These are phyloP conservation scores for Anastrepha ludens DNA, from an alignment of 1,140 invertebrate genomes.

Conservation along the genomic window DNA sequence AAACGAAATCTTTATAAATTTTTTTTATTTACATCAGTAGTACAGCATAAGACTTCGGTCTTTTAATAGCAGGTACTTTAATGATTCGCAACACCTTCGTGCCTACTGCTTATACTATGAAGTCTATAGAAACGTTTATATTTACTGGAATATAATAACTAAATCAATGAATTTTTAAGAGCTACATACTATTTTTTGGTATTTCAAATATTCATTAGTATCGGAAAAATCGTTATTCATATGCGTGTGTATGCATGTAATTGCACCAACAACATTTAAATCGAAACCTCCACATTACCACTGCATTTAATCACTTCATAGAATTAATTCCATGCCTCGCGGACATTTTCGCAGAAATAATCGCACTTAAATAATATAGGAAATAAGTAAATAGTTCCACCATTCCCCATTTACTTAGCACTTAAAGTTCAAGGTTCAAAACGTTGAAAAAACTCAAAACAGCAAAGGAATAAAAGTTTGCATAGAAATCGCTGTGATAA, in stretches of 20 bases:
- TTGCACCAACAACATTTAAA: neutral
- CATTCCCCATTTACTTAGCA: neutral
- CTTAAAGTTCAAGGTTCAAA: conserved; percentile 51
- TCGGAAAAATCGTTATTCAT: too few species aligned
- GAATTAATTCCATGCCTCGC: conserved; percentile 23
- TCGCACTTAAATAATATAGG: neutral
- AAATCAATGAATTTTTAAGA: too few species aligned
- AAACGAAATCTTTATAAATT: too few species aligned
- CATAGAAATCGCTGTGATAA: conserved; percentile 34
- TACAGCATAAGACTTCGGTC: too few species aligned
- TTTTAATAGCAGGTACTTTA: too few species aligned
- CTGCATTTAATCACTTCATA: conserved; percentile 15
- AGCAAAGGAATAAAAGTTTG: conserved; percentile 1
- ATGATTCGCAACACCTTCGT: too few species aligned
- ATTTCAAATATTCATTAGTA: too few species aligned
- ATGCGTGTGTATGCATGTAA: neutral
- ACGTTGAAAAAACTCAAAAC: neutral
- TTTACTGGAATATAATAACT: too few species aligned
- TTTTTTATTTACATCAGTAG: too few species aligned
- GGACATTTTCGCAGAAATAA: conserved; percentile 18
- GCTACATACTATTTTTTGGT: too few species aligned
- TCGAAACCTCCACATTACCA: neutral
- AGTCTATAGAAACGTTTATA: too few species aligned
- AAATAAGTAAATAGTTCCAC: neutral
- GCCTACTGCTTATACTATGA: too few species aligned